A percentile compares a stretch with the other conserved stretches of the same genome.
Evolutionary conservation across 2,888 invertebrate species (phyloP).

Genomic region (Acanthosepion pharaonis): DNA sequence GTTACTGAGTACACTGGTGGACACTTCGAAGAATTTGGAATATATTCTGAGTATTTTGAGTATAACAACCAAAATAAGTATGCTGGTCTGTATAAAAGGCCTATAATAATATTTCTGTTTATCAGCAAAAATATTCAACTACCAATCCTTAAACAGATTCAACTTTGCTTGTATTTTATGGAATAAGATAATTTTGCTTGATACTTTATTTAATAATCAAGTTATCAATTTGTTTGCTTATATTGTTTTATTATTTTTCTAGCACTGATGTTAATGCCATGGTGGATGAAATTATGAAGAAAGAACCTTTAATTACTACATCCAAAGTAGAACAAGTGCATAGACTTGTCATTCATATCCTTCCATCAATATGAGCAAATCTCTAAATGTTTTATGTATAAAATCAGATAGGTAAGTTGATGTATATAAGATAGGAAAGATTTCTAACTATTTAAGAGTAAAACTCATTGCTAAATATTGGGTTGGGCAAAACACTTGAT

Average conservation of each 20-base stretch:
- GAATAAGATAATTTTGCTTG: not conserved
- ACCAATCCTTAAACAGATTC: no score
- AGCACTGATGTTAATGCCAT: conserved; percentile 74
- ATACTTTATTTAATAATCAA: not conserved
- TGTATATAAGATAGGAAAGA: not conserved
- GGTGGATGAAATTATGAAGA: conserved; percentile 73
- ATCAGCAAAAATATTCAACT: no score
- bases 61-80: no score
- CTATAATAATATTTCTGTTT: no score
- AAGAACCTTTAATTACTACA: conserved; percentile 73
- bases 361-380: conserved; percentile 51
- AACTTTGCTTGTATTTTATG: no score
- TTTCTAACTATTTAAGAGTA: no score
- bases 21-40: no score
- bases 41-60: no score
- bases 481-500: no score
- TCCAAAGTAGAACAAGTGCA: conserved; percentile 73
- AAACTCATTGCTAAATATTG: no score
- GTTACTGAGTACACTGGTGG: no score
- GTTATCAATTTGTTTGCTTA: not conserved
- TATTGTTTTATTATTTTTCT: conserved; percentile 50
- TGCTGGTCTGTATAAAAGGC: no score
- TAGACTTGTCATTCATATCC: conserved; percentile 73
- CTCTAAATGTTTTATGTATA: not conserved
- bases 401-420: not conserved